A percentile compares a stretch with the other conserved stretches of the same genome.
Evolutionary conservation across 2,888 invertebrate species (phyloP).

Genomic region (Parochlus steinenii): DNA sequence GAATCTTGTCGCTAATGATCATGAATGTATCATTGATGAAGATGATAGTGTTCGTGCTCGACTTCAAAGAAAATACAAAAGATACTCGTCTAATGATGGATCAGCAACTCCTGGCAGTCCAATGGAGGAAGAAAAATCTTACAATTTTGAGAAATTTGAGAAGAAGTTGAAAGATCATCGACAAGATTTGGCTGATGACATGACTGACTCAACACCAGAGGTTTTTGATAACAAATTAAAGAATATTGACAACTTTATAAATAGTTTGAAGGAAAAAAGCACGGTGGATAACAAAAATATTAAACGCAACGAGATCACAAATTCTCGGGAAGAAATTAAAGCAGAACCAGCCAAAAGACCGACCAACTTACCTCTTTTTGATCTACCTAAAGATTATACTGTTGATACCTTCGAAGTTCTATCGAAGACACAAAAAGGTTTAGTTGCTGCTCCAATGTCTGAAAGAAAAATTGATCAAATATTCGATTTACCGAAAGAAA

Average conservation of each 20-base stretch:
- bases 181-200: not conserved
- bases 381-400: too few species aligned
- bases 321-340: too few species aligned
- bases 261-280: not conserved
- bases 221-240: not conserved
- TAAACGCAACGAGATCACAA: not conserved
- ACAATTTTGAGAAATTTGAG: not conserved
- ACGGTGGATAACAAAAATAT: too few species aligned
- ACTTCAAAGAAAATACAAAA: constrained; percentile 6
- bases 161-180: not conserved
- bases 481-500: too few species aligned
- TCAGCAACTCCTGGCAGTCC: constrained; percentile 1
- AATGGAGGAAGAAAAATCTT: too few species aligned
- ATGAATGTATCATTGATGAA: constrained; percentile 15
- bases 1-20: constrained; percentile 9
- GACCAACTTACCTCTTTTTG: too few species aligned
- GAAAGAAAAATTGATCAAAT: too few species aligned
- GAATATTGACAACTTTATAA: not conserved
- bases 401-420: too few species aligned
- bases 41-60: constrained; percentile 19
- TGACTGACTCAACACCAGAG: not conserved
- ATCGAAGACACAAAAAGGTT: too few species aligned
- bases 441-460: too few species aligned
- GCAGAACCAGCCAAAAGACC: too few species aligned
- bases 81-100: constrained; percentile 4